Evolutionary conservation across 2,888 invertebrate species (phyloP).

Genomic region (Lamellibrachia satsuma): DNA sequence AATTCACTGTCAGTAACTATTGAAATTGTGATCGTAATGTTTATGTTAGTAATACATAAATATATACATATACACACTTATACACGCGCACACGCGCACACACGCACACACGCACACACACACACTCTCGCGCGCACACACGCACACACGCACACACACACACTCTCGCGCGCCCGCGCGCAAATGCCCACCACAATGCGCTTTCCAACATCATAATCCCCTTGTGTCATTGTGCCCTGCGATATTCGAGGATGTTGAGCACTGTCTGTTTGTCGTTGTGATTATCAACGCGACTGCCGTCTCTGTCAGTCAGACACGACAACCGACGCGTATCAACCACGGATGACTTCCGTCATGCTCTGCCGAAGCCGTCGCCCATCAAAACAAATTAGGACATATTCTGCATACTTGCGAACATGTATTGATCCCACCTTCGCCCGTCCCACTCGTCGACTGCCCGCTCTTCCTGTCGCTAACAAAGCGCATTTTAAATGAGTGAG

Average conservation of each 20-base stretch:
- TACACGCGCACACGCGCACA: too few relatives aligned
- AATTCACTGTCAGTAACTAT: too few relatives aligned
- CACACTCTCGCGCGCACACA: too few relatives aligned
- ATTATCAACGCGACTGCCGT: not conserved
- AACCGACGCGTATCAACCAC: not conserved
- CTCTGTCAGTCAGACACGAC: not conserved
- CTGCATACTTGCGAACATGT: constrained; percentile 3
- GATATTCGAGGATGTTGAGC: not conserved
- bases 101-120: too few relatives aligned
- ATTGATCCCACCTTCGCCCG: not conserved
- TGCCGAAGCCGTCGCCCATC: not conserved
- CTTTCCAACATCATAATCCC: not conserved
- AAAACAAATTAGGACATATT: not conserved
- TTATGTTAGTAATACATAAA: too few relatives aligned
- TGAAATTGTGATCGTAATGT: too few relatives aligned
- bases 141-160: too few relatives aligned
- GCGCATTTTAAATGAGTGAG: not conserved
- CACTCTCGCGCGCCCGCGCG: too few relatives aligned
- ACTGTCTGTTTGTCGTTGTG: not conserved
- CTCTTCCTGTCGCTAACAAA: not conserved
- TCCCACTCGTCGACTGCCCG: not conserved
- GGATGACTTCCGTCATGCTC: not conserved
- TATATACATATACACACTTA: too few relatives aligned
- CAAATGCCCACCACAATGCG: not conserved
- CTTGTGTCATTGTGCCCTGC: too few relatives aligned